These are phyloP conservation scores for Popillia japonica DNA, from an alignment of 1,140 invertebrate species.

Conservation along the genomic window DNA sequence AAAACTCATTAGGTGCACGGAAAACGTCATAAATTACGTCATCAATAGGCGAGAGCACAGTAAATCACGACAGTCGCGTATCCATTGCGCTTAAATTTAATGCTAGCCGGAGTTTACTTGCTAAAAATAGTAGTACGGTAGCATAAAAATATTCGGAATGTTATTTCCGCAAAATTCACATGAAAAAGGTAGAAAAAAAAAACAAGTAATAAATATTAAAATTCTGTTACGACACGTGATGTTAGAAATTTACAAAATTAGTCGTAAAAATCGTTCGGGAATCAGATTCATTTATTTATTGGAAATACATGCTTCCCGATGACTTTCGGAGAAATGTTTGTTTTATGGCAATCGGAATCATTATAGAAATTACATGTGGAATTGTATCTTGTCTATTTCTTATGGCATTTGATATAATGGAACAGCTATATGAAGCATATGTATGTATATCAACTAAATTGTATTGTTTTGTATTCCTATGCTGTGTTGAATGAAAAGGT, in stretches of 20 bases:
- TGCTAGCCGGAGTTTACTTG: not conserved
- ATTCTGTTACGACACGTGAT: not conserved
- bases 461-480: too few species aligned
- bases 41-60: constrained; percentile 17
- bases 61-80: constrained; percentile 12
- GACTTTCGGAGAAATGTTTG: not conserved
- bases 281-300: not conserved
- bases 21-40: constrained; percentile 32
- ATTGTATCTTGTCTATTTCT: not conserved
- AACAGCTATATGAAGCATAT: not conserved
- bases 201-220: not conserved
- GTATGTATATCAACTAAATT: not conserved
- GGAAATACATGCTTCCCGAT: not conserved
- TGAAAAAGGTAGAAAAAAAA: not conserved
- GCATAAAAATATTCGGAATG: not conserved
- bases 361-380: not conserved
- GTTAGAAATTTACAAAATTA: not conserved
- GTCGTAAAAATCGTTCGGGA: too few species aligned
- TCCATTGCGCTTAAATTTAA: not conserved
- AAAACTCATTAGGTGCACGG: constrained; percentile 24
- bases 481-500: too few species aligned
- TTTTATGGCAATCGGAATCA: not conserved
- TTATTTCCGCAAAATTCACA: not conserved
- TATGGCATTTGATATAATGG: not conserved
- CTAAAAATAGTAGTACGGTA: not conserved